Base-by-base conservation (phyloP, 2,113 vertebrate genomes). In the Corvus hawaiiensis region DNA sequence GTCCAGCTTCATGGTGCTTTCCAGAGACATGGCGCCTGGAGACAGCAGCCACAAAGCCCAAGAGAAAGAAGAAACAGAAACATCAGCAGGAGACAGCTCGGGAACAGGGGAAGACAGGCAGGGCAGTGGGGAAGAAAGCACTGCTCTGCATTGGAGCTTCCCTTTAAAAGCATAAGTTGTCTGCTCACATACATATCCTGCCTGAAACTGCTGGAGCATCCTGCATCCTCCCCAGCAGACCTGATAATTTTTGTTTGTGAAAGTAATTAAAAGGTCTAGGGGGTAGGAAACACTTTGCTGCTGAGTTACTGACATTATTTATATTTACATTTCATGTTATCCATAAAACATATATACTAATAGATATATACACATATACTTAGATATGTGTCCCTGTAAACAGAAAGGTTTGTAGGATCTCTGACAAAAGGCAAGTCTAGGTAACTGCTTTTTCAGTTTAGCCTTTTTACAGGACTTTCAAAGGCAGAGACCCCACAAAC, bases 21-120 rank as follows among this genome's bases (percentile, higher is more conserved):
- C 1, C 54, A 77, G 0, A 5, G 96, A 98, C 2, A n/a, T 85
- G 1, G 0, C 0, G 20, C 98, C 98, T 99, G 73, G 6, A 33
- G 24, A 37, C 21, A 62, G 68, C 16, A 69, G 24, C 2, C 3
- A 5, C 72, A 39, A 6, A 26, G 58, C 41, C 77, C 87, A 1
- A 8, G 44, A 6, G 49, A 63, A 48, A 22, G 14, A 14, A 32
- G 10, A 48, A 55, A 49, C 7, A 62, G 13, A 32, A 80, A 48
- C 20, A 24, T 75, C 78, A 79, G 24, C 49, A 73, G n/a, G 59
- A 7, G 11, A 24, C 2, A 26, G 55, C 51, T 44, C 19, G 10
- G 52, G 43, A 84, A 67, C 33, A 0, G 0, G 52, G 30, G 20
- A 77, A 56, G 32, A 33, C 17, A 21, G 56, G 35, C 30, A 61